Conservation (phyloP, 2,888 invertebrate genomes). For the Plagodis dolabraria region DNA sequence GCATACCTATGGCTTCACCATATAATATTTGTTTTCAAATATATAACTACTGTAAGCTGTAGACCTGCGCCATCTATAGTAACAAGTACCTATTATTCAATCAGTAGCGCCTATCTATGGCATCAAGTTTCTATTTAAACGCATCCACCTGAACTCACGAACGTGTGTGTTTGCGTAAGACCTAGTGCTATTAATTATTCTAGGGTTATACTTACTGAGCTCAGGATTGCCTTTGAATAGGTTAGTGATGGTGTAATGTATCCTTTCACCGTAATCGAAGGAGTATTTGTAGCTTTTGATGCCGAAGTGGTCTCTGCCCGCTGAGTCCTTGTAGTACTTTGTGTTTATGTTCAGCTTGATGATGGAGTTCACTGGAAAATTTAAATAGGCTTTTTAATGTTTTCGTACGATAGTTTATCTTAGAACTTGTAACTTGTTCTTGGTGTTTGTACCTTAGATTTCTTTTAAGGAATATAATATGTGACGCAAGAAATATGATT, state of each 20-base stretch:
- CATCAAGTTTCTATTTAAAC: conserved; percentile 2
- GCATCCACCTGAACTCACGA: not conserved
- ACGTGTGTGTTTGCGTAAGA: conserved; percentile 4
- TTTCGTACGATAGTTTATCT: no score
- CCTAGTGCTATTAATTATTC: no score
- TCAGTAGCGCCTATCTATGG: no score
- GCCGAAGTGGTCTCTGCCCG: conserved; percentile 76
- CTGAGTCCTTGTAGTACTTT: conserved; percentile 74
- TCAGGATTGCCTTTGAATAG: conserved; percentile 79
- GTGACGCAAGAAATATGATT: no score
- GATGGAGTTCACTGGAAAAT: conserved; percentile 72
- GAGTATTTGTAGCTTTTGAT: conserved; percentile 74
- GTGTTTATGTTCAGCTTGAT: conserved; percentile 79
- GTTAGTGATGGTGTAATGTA: conserved; percentile 74
- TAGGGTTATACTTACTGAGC: conserved; percentile 63
- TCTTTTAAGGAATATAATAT: no score
- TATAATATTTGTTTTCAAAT: no score
- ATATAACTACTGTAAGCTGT: no score
- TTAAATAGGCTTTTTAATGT: not conserved
- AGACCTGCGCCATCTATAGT: no score
- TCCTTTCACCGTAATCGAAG: conserved; percentile 77
- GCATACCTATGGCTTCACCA: no score
- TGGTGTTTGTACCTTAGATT: no score
- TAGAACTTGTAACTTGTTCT: no score
- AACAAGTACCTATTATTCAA: no score